Conservation (phyloP, 1,140 invertebrate species). For the Drosophila carrolli region DNA sequence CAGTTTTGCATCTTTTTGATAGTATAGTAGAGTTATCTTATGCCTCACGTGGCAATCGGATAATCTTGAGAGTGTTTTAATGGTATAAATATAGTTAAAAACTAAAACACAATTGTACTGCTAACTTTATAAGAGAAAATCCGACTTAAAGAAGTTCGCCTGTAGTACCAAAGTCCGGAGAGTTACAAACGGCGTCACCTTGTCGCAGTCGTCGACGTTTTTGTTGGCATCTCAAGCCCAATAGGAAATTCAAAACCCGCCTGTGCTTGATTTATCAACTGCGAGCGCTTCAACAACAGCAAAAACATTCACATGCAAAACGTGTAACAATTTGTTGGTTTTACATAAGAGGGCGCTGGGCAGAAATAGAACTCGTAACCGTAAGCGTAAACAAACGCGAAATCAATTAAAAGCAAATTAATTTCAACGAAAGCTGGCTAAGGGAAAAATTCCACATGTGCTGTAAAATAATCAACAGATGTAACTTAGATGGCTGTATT, state of each 20-base stretch:
- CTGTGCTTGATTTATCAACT: conserved; percentile 64
- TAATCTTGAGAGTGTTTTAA: too few species aligned
- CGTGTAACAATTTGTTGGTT: conserved; percentile 69
- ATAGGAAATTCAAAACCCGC: conserved; percentile 71
- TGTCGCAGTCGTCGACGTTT: conserved; percentile 51
- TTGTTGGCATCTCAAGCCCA: conserved; percentile 35
- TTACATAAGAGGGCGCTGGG: conserved; percentile 59
- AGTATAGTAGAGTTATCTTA: too few species aligned
- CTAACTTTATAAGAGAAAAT: background rate
- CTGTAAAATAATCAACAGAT: conserved; percentile 11
- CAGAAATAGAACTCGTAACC: conserved; percentile 59
- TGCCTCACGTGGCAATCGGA: too few species aligned
- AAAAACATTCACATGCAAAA: conserved; percentile 67
- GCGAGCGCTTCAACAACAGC: conserved; percentile 5
- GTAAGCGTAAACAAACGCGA: conserved; percentile 47
- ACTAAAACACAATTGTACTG: too few species aligned
- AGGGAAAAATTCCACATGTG: background rate
- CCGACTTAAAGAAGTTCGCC: background rate
- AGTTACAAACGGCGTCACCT: conserved; percentile 57
- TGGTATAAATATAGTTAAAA: too few species aligned
- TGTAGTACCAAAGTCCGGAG: conserved; percentile 43
- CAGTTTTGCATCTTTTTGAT: too few species aligned
- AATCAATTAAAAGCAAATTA: conserved; percentile 50
- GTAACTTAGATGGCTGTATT: conserved; percentile 1
- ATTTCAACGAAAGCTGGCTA: conserved; percentile 2